Evolutionary conservation across 2,888 invertebrate genomes (phyloP).

Genomic region (Phyllotreta cruciferae): DNA sequence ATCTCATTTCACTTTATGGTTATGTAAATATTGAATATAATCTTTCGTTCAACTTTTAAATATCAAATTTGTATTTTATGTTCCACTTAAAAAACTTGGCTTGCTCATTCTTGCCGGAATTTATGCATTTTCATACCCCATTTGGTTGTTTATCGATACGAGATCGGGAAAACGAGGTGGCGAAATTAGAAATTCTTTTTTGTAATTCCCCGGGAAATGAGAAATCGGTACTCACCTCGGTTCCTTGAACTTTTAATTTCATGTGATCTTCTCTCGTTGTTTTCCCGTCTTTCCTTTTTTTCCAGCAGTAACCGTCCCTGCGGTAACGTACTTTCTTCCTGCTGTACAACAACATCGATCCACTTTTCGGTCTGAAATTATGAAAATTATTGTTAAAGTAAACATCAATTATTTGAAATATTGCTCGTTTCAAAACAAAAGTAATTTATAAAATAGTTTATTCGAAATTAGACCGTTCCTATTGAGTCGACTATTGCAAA

Average conservation of each 20-base stretch:
- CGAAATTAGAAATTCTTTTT: neutral
- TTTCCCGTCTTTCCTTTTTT: slow-evolving; percentile 97
- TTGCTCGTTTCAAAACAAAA: neutral
- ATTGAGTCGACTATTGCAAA: slow-evolving; percentile 21
- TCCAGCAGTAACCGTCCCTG: slow-evolving; percentile 98
- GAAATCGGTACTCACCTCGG: slow-evolving; percentile 72
- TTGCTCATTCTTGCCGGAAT: slow-evolving; percentile 2
- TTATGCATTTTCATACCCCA: slow-evolving; percentile 3
- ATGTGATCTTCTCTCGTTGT: slow-evolving; percentile 98
- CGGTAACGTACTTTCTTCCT: slow-evolving; percentile 95
- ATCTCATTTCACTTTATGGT: slow-evolving; percentile 27
- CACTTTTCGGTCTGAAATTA: slow-evolving; percentile 86
- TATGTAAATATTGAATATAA: slow-evolving; percentile 30
- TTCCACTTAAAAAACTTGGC: slow-evolving; percentile 7
- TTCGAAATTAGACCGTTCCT: slow-evolving; percentile 21
- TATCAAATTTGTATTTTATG: slow-evolving; percentile 24
- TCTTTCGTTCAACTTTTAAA: slow-evolving; percentile 23
- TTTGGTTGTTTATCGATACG: neutral
- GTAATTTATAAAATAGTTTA: too few species aligned
- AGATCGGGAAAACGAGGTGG: neutral
- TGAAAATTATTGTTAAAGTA: neutral
- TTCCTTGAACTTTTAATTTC: slow-evolving; percentile 98
- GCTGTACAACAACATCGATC: slow-evolving; percentile 95
- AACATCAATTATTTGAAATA: neutral
- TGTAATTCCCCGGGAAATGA: neutral